Percentiles rank a stretch among this genome's conserved stretches.
Evolutionary conservation across 2,888 invertebrate species (phyloP).

Genomic region (Venusia cambrica): DNA sequence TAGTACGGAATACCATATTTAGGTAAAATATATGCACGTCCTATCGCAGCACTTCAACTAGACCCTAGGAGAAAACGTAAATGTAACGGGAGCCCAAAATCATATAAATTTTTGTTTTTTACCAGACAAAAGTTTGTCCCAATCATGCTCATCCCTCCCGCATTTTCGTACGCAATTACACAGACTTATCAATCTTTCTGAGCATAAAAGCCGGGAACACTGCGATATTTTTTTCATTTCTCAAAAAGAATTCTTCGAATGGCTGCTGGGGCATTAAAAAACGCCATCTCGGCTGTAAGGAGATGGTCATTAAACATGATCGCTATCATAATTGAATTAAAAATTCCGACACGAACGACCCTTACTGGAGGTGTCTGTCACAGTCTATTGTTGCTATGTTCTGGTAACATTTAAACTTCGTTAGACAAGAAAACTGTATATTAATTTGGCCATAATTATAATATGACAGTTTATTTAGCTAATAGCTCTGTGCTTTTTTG

Average conservation of each 20-base stretch:
- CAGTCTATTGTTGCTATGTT: constrained; percentile 1
- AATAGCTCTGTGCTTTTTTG: no score
- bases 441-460: no score
- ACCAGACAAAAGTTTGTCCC: constrained; percentile 22
- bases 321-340: constrained; percentile 81
- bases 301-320: constrained; percentile 77
- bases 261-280: constrained; percentile 47
- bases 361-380: constrained; percentile 35
- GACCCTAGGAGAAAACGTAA: no score
- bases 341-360: constrained; percentile 74
- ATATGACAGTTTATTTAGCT: no score
- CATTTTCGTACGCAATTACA: constrained; percentile 43
- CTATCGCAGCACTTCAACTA: no score
- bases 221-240: constrained; percentile 32
- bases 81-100: no score
- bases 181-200: constrained; percentile 55
- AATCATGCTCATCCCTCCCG: constrained; percentile 20
- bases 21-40: no score
- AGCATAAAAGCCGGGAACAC: constrained; percentile 38
- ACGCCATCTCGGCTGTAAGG: constrained; percentile 54
- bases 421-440: no score
- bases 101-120: no score
- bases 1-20: no score
- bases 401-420: no score
- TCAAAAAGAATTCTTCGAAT: constrained; percentile 31